Base-by-base conservation (phyloP, 2,888 invertebrate species). In the Augiades crinisus region DNA sequence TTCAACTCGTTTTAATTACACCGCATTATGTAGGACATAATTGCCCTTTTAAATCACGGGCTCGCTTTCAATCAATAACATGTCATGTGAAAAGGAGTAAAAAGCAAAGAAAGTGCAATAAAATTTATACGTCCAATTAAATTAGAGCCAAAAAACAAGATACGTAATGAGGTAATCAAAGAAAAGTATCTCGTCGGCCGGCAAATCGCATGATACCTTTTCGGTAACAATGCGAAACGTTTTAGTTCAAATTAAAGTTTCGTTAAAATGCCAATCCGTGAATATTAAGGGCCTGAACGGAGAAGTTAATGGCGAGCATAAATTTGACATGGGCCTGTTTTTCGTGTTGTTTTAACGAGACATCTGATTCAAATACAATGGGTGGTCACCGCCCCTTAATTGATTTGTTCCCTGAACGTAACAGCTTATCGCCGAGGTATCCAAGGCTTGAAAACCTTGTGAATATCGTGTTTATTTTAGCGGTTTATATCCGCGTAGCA, bases 291-390 rank as follows among this genome's bases (percentile, higher is more conserved):
- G 58, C 53, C 47, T 37, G 72, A 70, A 67, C 72, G 71, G 72
- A 69, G 70, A 70, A 65, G 63, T 74, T 81, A 79, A 82, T 79
- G 78, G 68, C 67, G 65, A 64, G 71, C 72, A 81, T 82, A 81
- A 83, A 80, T 81, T 78, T 76, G 73, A 78, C 63, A 59, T 66
- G 64, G 67, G 62, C 68, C 67, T 64, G 77, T 75, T 81, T 76
- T 62, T 43, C 43, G 21, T 59, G 67, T 68, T 62, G 59, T 61
- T 62, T 75, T 84, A 83, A 83, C 73, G 78, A 84, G 78, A 77
- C 75, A 67, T 70, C 75, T 76, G 77, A 78, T 77, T 78, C 71
- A 76, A 74, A 73, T 63, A 80, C 80, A 84, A 83, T 81, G 80
- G 79, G 77, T 75, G 76, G 76, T 65, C 73, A 68, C 59, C 61